Percentiles rank a stretch among this genome's conserved stretches.
phyloP scores from a whole-genome alignment of 2,797 vertebrate genomes.

The Hylomyscus alleni region DNA sequence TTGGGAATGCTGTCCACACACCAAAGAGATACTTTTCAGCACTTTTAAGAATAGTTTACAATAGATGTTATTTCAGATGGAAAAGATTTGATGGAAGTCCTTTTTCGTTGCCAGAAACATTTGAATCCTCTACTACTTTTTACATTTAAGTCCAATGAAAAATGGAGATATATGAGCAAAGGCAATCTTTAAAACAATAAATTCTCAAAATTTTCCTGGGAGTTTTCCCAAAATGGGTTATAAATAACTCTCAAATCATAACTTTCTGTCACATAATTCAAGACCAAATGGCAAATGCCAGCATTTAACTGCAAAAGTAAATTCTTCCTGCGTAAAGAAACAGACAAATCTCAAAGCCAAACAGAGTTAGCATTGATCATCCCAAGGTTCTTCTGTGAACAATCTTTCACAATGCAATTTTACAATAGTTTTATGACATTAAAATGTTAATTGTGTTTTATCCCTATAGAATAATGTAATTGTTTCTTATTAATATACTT shows the following conservation, averaged over 20 bases:
- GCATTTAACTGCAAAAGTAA: not conserved
- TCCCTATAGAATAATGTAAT: not conserved
- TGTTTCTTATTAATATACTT: not conserved
- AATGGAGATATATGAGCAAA: not conserved
- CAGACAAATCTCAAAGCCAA: not conserved
- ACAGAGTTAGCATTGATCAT: not conserved
- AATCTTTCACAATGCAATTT: slow-evolving; percentile 37
- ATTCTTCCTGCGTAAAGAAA: not conserved
- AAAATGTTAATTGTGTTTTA: not conserved
- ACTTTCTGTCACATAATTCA: slow-evolving; percentile 13
- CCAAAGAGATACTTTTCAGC: not conserved
- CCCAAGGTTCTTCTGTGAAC: not conserved
- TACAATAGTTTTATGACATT: slow-evolving; percentile 1
- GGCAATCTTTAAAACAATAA: not conserved
- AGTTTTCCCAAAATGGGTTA: not conserved
- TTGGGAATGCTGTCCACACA: not conserved
- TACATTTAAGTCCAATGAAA: not conserved
- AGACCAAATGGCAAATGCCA: not conserved
- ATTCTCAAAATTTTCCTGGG: not conserved
- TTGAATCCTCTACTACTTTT: not conserved
- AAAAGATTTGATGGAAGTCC: not conserved
- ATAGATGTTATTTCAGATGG: not conserved
- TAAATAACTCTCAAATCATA: slow-evolving; percentile 25
- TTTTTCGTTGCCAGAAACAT: not conserved
- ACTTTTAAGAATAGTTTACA: not conserved